A percentile compares a stretch with the other conserved stretches of the same genome.
These are phyloP conservation scores for Drosophila borborema DNA, from an alignment of 2,888 invertebrate genomes.

Conservation along the genomic window DNA sequence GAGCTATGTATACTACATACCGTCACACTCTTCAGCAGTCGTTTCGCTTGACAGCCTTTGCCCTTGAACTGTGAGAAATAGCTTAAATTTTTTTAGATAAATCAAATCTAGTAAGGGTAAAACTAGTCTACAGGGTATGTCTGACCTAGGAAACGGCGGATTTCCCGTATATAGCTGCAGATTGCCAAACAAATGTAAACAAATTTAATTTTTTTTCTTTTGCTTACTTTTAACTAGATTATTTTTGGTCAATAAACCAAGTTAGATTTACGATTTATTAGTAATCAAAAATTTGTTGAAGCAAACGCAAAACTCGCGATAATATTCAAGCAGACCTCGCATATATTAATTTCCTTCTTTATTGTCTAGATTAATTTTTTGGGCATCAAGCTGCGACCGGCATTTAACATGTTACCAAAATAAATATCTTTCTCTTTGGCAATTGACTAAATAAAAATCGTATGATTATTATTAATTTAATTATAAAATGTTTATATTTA, in stretches of 20 bases:
- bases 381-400: not conserved
- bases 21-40: not conserved
- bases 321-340: not conserved
- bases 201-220: not conserved
- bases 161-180: constrained; percentile 8
- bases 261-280: not conserved
- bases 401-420: not conserved
- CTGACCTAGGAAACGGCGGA: constrained; percentile 1
- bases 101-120: constrained; percentile 4
- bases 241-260: not conserved
- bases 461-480: not conserved
- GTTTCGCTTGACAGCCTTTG: constrained; percentile 11
- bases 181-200: not conserved
- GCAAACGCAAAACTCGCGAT: not conserved
- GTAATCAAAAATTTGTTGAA: not conserved
- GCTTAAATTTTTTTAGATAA: not conserved
- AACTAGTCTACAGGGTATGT: not conserved
- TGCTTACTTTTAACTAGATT: not conserved
- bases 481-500: not conserved
- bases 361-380: not conserved
- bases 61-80: constrained; percentile 14
- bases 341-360: not conserved
- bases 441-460: not conserved
- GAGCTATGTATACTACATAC: not conserved
- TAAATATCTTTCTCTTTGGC: not conserved